Conservation (phyloP, 1,140 invertebrate species). For the Cherax quadricarinatus region DNA sequence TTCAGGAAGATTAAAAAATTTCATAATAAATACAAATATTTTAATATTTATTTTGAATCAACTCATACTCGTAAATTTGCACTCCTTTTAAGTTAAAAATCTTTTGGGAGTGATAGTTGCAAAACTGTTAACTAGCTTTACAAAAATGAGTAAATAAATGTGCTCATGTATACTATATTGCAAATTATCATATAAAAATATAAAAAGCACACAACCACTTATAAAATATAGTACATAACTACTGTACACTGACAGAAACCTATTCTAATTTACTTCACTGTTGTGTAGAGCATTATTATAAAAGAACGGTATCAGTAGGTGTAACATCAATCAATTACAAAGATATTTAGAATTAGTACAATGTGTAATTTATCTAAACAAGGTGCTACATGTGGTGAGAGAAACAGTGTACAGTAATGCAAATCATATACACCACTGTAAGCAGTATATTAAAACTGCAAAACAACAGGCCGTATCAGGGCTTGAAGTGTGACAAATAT, state of each 20-base stretch:
- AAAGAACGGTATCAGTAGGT: neutral
- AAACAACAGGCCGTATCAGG: neutral
- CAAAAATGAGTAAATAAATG: neutral
- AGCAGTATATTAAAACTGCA: no score
- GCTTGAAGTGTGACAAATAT: neutral
- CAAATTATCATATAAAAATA: conserved; percentile 6
- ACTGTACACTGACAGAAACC: neutral
- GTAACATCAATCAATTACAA: neutral
- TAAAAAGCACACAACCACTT: neutral
- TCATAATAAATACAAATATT: no score
- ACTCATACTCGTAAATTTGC: neutral
- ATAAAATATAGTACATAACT: neutral
- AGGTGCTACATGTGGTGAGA: neutral
- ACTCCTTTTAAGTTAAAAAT: neutral
- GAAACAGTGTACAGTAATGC: neutral
- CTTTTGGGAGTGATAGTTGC: neutral
- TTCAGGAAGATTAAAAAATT: no score
- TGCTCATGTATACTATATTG: neutral
- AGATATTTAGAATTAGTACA: neutral
- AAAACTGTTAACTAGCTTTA: neutral
- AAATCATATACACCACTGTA: neutral
- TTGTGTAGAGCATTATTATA: neutral
- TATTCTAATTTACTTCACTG: neutral
- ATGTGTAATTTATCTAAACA: neutral
- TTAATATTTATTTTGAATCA: neutral